Evolutionary conservation across 2,113 vertebrate species (phyloP).

Genomic region (Bos javanicus): DNA sequence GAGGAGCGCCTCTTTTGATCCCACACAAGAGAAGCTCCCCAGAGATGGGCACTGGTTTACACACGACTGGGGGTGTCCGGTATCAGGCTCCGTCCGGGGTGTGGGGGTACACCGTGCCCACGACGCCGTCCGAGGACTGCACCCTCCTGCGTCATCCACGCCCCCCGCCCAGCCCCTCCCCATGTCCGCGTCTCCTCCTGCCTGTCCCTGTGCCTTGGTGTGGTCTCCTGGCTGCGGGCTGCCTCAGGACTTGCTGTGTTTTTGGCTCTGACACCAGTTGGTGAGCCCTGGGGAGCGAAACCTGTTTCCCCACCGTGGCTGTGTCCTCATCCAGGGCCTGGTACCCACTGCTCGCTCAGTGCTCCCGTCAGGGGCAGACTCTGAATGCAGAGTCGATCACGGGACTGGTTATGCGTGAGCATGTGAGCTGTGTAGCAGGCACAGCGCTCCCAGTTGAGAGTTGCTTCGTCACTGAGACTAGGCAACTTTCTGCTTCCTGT

Average conservation of each 20-base stretch:
- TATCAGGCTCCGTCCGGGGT: neutral
- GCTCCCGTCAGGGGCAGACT: accelerated
- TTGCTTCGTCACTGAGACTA: neutral
- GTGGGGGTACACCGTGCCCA: too few species aligned
- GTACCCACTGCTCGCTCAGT: accelerated
- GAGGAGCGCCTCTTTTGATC: neutral
- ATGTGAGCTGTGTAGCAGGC: neutral
- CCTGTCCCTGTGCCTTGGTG: too few species aligned
- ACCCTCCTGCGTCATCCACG: neutral
- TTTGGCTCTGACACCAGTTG: accelerated
- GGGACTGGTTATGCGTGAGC: neutral
- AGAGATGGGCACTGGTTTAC: neutral
- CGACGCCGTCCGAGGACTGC: accelerated
- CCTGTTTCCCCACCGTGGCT: accelerated
- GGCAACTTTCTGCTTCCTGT: neutral
- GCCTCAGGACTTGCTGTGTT: accelerated
- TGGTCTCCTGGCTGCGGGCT: neutral
- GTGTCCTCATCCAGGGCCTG: neutral
- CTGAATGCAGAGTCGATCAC: neutral
- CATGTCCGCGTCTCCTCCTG: neutral
- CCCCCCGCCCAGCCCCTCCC: neutral
- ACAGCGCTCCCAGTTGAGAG: accelerated
- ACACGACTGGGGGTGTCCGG: neutral
- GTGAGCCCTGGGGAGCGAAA: neutral
- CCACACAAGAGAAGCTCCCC: neutral